Evolutionary conservation across 1,140 invertebrate species (phyloP), one percentile per base, ranked within the genome.

Genomic region (Aphidius ervi): DNA sequence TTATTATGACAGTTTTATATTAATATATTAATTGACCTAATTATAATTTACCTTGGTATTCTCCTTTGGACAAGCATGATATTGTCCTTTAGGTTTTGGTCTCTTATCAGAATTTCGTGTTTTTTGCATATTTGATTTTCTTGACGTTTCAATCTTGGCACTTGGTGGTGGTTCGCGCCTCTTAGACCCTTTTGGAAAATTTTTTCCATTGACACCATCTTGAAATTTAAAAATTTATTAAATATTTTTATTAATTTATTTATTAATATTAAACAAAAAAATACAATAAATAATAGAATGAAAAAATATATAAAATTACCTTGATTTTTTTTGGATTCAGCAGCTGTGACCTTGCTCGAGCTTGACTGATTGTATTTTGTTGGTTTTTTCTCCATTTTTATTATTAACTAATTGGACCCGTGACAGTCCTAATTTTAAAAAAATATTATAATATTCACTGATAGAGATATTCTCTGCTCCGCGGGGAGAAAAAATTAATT

Each of bases 331-430:
- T 88, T 89, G 65, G 81, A 74, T 73, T 89, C 87, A 85, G 82
- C 75, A 75, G 77, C 20, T 31, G 54, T 77, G 64, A 77, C 72
- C 68, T 82, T 83, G 81, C 86, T 88, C 70, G 81, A 72, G 67
- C 83, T 83, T 74, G 82, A 73, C 77, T 84, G 85, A 76, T 77
- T 72, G 70, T 50, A 39, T 16, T 82, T 83, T 78, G 80, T 79
- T 70, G 79, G 75, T 77, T 88, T 89, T 80, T 89, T 90, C 75
- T 91, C 88, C 87, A 91, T 90, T 74, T 79, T 86, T 62, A 65
- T 37, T 37, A 41, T 40, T n/a, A 16, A 42, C 16, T 31, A 62
- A 59, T 79, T 82, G 61, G 78, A 74, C 71, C 71, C 72, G 70
- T 77, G 80, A 8, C 6, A 50, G 8, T 71, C 70, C 70, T 65